A percentile compares a stretch with the other conserved stretches of the same genome.
phyloP scores from a whole-genome alignment of 2,888 invertebrate genomes.

The Acanthosepion lycidas region DNA sequence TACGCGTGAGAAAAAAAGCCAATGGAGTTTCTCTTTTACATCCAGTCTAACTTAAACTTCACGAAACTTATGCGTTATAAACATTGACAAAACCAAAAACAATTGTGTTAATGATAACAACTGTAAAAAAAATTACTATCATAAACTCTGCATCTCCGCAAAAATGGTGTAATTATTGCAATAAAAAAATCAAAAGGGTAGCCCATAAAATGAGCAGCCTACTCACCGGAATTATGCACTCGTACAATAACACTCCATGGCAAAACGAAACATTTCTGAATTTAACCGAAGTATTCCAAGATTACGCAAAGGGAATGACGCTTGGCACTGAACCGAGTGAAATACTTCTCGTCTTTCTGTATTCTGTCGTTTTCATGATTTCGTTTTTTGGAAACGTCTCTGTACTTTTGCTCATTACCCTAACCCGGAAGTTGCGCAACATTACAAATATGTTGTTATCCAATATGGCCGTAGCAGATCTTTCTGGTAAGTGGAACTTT shows the following conservation, averaged over 20 bases:
- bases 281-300: slow-evolving; percentile 23
- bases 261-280: slow-evolving; percentile 10
- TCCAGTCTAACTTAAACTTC: not conserved
- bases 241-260: not conserved
- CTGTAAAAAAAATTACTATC: not conserved
- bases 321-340: slow-evolving; percentile 51
- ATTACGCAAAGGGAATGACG: slow-evolving; percentile 41
- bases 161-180: not conserved
- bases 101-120: not conserved
- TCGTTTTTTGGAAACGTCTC: slow-evolving; percentile 59
- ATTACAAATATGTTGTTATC: slow-evolving; percentile 59
- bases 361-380: slow-evolving; percentile 57
- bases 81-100: not conserved
- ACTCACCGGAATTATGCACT: not conserved
- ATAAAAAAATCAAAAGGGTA: not conserved
- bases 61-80: not conserved
- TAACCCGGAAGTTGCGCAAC: slow-evolving; percentile 55
- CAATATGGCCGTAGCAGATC: slow-evolving; percentile 60
- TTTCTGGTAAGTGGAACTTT: slow-evolving; percentile 54
- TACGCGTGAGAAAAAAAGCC: not conserved
- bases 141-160: not conserved
- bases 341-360: slow-evolving; percentile 55
- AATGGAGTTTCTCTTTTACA: not conserved
- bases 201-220: not conserved
- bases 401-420: slow-evolving; percentile 55